phyloP scores from a whole-genome alignment of 2,113 vertebrate genomes.

The Falco punctatus region DNA sequence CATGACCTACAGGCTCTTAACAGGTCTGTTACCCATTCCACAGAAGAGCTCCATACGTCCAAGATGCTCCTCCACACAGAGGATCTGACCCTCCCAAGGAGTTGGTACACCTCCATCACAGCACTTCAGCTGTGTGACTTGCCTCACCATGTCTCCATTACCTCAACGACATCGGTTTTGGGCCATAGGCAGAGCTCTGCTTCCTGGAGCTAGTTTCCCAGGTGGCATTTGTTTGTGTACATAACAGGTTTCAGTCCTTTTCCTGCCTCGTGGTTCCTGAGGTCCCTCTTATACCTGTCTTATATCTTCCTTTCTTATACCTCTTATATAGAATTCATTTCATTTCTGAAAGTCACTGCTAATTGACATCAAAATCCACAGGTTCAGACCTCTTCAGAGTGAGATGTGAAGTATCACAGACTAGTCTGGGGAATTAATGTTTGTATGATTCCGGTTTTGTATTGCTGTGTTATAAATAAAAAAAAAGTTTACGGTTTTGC shows the following conservation, averaged over 20 bases:
- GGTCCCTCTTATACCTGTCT: background rate
- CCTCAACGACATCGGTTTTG: background rate
- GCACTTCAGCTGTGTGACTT: rapidly evolving
- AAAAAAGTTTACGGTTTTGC: background rate
- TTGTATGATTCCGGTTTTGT: background rate
- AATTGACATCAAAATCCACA: background rate
- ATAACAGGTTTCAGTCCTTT: background rate
- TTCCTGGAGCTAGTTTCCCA: background rate
- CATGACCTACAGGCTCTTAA: background rate
- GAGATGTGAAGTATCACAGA: background rate
- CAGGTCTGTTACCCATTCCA: background rate
- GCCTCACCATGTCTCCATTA: background rate
- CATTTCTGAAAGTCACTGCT: background rate
- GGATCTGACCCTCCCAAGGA: background rate
- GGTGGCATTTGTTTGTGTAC: background rate
- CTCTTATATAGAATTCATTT: background rate
- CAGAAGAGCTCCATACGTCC: too few relatives aligned
- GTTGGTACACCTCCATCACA: background rate
- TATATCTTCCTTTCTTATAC: background rate
- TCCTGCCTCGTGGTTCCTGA: background rate
- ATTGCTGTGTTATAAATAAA: background rate
- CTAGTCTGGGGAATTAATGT: background rate
- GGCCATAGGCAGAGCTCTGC: background rate
- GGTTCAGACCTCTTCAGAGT: background rate
- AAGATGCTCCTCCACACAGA: too few relatives aligned